phyloP scores from a whole-genome alignment of 2,113 vertebrate species.

The Callaeas wilsoni region DNA sequence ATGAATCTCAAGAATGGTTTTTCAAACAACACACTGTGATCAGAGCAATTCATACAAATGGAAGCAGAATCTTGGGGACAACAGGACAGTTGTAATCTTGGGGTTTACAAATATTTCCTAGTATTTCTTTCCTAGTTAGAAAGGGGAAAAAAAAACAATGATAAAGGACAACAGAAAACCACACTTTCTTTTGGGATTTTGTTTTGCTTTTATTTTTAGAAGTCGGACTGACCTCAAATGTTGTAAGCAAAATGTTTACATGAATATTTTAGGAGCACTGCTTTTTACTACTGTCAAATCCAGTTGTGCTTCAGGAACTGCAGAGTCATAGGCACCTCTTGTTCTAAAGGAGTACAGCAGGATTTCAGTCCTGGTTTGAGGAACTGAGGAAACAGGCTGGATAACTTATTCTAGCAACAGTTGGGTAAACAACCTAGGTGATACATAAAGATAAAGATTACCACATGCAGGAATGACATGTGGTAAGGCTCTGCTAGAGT shows the following conservation, averaged over 20 bases:
- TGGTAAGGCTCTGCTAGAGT: neutral
- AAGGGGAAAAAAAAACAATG: neutral
- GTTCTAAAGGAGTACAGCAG: neutral
- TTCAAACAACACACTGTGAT: neutral
- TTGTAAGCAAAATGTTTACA: neutral
- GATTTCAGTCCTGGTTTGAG: neutral
- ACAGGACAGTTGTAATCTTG: neutral
- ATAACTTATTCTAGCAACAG: neutral
- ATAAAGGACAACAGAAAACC: neutral
- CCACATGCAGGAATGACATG: accelerated
- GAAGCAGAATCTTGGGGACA: neutral
- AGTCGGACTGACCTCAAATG: neutral
- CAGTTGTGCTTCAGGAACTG: conserved; percentile 7
- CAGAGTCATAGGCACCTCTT: neutral
- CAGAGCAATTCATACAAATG: neutral
- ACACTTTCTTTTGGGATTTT: neutral
- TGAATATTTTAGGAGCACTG: neutral
- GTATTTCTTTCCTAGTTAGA: neutral
- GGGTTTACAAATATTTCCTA: neutral
- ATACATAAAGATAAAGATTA: neutral
- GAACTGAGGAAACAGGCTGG: conserved; percentile 27
- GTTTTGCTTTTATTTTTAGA: conserved; percentile 20
- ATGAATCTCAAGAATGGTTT: neutral
- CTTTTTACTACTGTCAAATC: neutral
- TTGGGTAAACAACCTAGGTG: neutral